Evolutionary conservation across 2,113 vertebrate species (phyloP).

Genomic region (Azemiops feae): DNA sequence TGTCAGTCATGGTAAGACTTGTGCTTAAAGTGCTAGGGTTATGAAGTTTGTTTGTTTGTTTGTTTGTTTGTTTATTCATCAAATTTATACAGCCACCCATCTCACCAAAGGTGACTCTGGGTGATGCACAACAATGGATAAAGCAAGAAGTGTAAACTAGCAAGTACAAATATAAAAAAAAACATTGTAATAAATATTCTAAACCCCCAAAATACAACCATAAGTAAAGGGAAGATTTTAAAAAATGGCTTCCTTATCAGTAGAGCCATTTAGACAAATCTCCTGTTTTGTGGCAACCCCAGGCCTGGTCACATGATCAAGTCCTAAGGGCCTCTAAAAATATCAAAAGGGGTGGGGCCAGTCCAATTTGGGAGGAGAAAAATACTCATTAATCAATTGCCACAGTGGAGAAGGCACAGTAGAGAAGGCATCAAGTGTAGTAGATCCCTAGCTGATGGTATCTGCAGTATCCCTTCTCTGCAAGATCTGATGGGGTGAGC

Average conservation of each 20-base stretch:
- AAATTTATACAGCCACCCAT: background rate
- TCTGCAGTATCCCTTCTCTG: background rate
- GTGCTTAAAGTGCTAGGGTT: background rate
- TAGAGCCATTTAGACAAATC: background rate
- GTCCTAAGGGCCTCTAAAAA: background rate
- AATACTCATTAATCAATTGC: background rate
- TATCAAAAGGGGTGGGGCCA: background rate
- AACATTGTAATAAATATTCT: background rate
- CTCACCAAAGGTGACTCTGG: background rate
- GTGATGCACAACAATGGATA: background rate
- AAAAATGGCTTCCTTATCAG: background rate
- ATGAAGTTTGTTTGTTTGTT: slow-evolving; percentile 11
- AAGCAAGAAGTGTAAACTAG: background rate
- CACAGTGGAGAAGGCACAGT: background rate
- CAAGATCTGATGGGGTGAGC: background rate
- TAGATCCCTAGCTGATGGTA: background rate
- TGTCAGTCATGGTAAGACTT: slow-evolving; percentile 83
- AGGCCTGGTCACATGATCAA: background rate
- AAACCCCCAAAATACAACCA: background rate
- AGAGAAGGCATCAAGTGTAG: background rate
- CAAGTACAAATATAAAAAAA: background rate
- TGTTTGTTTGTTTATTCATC: background rate
- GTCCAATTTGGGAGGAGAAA: background rate
- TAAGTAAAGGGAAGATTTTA: background rate
- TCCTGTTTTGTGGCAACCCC: background rate